Conservation (phyloP, 2,113 vertebrate genomes). For the Halcyon senegalensis region DNA sequence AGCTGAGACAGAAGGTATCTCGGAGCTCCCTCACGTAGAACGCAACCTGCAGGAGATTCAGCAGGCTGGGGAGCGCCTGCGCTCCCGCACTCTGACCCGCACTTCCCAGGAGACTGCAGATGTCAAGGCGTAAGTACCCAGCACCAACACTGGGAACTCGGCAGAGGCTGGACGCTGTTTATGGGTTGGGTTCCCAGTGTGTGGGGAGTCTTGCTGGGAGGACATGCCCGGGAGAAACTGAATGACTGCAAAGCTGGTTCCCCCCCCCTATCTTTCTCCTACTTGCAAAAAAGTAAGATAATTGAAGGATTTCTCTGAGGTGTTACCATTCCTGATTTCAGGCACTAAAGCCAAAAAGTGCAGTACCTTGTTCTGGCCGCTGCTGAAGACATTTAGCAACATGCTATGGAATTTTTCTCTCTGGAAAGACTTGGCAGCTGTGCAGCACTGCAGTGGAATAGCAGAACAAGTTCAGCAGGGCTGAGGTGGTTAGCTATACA, state of each 20-base stretch:
- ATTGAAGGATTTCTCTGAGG: background rate
- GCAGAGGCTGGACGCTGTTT: fast-evolving
- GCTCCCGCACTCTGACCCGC: conserved; percentile 92
- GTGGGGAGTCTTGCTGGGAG: background rate
- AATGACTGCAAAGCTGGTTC: background rate
- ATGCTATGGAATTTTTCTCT: background rate
- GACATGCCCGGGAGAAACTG: background rate
- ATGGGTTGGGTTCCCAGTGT: fast-evolving
- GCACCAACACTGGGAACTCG: fast-evolving
- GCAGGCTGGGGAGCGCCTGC: conserved; percentile 92
- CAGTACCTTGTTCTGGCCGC: background rate
- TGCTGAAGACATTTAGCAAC: background rate
- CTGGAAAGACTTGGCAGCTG: conserved; percentile 33
- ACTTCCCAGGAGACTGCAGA: conserved; percentile 95
- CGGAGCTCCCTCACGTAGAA: conserved; percentile 93
- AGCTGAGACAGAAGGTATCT: conserved; percentile 94
- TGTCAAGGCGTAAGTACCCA: conserved; percentile 93
- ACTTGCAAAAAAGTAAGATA: background rate
- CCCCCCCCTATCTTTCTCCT: background rate
- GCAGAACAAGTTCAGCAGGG: background rate
- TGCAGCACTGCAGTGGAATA: conserved; percentile 22
- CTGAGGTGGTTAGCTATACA: background rate
- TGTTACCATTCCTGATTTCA: background rate
- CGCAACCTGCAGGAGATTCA: conserved; percentile 97
- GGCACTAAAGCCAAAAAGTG: background rate